Evolutionary conservation across 2,797 vertebrate genomes (phyloP), one percentile per base, ranked within the genome.

Genomic region (Cuniculus paca): DNA sequence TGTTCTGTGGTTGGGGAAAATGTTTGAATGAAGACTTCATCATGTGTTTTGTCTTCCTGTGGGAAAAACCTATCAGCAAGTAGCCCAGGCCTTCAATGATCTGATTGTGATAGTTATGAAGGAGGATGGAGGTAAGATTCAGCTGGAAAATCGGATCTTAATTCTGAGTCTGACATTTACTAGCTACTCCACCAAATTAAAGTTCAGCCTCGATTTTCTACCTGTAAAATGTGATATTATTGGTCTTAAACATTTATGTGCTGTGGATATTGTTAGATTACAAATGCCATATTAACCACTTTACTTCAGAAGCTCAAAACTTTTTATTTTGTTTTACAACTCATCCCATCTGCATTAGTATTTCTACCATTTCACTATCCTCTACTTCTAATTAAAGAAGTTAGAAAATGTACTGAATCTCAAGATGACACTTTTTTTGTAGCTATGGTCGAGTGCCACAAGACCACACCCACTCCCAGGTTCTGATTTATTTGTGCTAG

Each of bases 281-380:
- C 8, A 68, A 61, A 34, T 50, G 36, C 31, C 42, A 70, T 88
- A 72, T 68, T 83, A 85, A 92, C 24, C 48, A 26, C 28, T 50
- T 70, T 88, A 28, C 48, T 80, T 77, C 45, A 89, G 36, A 93
- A 81, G 56, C 60, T 77, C 45, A 72, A 45, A 92, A 88, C 58
- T 72, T 4, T 54, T 58, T 19, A 12, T 84, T 94, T 89, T 88
- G 28, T 90, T 93, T 65, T 34, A 83, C 77, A 63, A 89, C 26
- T 5, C 3, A 54, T 26, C 22, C 48, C 1, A 61, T 9, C 6
- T 84, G 13, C 28, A 82, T 42, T 26, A 56, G 39, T 3, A 52
- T 84, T 74, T 68, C 52, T 56, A 52, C 28, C 13, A 36, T 58
- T 74, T 65, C 26, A 16, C 26, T 52, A 10, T n/a, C 50, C 36